These are phyloP conservation scores for Mesaphorura yosii DNA, from an alignment of 1,140 invertebrate genomes.

Conservation along the genomic window DNA sequence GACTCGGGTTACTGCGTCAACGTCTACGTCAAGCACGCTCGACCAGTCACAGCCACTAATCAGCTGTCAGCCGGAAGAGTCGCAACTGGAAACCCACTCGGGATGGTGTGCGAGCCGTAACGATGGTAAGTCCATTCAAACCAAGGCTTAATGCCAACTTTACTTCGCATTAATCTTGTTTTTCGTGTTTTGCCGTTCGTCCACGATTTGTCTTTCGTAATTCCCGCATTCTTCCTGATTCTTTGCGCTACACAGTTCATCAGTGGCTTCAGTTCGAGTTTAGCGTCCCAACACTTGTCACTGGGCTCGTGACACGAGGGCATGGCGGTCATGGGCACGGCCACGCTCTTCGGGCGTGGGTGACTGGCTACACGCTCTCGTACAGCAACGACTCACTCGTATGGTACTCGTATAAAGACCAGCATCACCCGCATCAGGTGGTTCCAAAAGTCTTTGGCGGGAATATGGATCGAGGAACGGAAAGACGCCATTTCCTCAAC, in stretches of 20 bases:
- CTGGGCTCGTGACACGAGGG: constrained; percentile 46
- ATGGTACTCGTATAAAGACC: constrained; percentile 49
- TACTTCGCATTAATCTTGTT: too few relatives aligned
- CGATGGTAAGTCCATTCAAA: constrained; percentile 38
- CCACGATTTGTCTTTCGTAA: too few relatives aligned
- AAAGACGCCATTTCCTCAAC: constrained; percentile 45
- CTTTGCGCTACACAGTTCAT: constrained; percentile 40
- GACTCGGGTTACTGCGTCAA: constrained; percentile 42
- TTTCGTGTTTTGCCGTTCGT: too few relatives aligned
- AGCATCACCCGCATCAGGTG: constrained; percentile 46
- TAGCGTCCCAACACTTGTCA: constrained; percentile 45
- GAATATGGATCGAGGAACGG: constrained; percentile 45
- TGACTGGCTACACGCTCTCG: constrained; percentile 44
- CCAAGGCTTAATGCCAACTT: too few relatives aligned
- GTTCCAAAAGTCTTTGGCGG: constrained; percentile 42
- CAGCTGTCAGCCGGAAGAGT: constrained; percentile 47
- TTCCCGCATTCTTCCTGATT: too few relatives aligned
- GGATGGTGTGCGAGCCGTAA: constrained; percentile 46
- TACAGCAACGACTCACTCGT: constrained; percentile 46
- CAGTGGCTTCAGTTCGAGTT: constrained; percentile 50
- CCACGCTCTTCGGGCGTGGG: constrained; percentile 43
- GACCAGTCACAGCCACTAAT: too few relatives aligned
- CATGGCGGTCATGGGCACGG: constrained; percentile 43
- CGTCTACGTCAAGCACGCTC: constrained; percentile 37
- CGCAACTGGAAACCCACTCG: constrained; percentile 43